Evolutionary conservation across 2,797 vertebrate genomes (phyloP).

Genomic region (Tamandua tetradactyla): DNA sequence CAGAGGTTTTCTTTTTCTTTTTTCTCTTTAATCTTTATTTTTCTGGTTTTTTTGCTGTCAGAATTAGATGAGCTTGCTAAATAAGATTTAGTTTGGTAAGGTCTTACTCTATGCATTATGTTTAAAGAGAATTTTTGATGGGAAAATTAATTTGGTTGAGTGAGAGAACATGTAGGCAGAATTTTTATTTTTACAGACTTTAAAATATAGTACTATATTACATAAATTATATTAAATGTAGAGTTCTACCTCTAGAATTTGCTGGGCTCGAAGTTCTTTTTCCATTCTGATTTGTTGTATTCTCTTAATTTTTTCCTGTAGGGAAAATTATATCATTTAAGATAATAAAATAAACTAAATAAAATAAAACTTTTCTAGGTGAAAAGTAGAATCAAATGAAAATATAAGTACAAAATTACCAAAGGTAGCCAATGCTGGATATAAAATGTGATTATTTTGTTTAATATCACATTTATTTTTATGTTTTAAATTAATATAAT

Average conservation of each 20-base stretch:
- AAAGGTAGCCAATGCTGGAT: not conserved
- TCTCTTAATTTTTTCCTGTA: constrained; percentile 97
- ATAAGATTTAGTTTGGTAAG: not conserved
- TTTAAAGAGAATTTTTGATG: constrained; percentile 52
- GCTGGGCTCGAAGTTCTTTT: constrained; percentile 97
- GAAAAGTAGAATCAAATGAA: constrained; percentile 49
- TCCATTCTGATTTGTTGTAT: constrained; percentile 98
- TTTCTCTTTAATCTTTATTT: not conserved
- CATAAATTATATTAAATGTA: constrained; percentile 55
- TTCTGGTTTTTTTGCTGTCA: not conserved
- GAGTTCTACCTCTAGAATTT: constrained; percentile 94
- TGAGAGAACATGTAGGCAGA: not conserved
- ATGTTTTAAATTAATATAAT: constrained; percentile 4
- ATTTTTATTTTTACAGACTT: constrained; percentile 14
- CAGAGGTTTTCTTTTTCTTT: not conserved
- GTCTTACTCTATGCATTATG: not conserved
- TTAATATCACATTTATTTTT: constrained; percentile 7
- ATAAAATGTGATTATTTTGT: not conserved
- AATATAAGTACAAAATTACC: constrained; percentile 13
- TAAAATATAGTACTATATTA: constrained; percentile 30
- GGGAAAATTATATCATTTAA: constrained; percentile 64
- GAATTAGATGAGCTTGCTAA: constrained; percentile 9
- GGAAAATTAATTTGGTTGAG: not conserved
- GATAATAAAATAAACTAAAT: constrained; percentile 22
- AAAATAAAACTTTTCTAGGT: too few relatives aligned